Conservation (phyloP, 2,888 invertebrate species). For the Agonopterix subpropinquella region DNA sequence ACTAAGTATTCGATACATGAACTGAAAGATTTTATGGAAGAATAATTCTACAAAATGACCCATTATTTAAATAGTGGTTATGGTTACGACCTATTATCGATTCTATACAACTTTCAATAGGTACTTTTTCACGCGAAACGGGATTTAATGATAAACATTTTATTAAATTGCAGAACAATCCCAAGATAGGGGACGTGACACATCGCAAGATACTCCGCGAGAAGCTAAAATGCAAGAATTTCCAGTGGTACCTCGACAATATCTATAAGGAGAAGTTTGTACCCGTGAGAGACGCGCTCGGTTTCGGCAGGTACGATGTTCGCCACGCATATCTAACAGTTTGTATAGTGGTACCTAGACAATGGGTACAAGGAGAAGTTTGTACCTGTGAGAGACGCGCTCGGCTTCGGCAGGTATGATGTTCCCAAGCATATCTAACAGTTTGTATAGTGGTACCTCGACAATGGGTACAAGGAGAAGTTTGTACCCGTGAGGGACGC, state of each 20-base stretch:
- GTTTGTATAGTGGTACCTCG: conserved; percentile 86
- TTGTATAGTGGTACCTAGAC: conserved; percentile 88
- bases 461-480: conserved; percentile 92
- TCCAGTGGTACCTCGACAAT: conserved; percentile 94
- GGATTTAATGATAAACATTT: too few relatives aligned
- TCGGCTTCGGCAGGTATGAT: conserved; percentile 81
- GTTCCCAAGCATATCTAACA: background rate
- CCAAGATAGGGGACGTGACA: conserved; percentile 86
- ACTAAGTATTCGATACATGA: too few relatives aligned
- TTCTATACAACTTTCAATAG: too few relatives aligned
- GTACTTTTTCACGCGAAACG: too few relatives aligned
- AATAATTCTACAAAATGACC: too few relatives aligned
- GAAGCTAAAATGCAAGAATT: conserved; percentile 89
- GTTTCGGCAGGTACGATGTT: conserved; percentile 79
- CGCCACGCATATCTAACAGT: background rate
- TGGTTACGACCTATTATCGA: too few relatives aligned
- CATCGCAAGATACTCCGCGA: conserved; percentile 86
- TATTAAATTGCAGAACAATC: conserved; percentile 59
- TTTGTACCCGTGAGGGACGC: conserved; percentile 92
- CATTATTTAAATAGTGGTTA: too few relatives aligned
- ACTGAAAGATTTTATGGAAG: too few relatives aligned
- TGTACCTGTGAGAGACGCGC: conserved; percentile 88
- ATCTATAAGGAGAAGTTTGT: conserved; percentile 94
- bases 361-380: conserved; percentile 94
- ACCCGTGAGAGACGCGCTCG: conserved; percentile 86